Conservation (phyloP, 2,888 invertebrate genomes). For the Lepidochrysops patricia region DNA sequence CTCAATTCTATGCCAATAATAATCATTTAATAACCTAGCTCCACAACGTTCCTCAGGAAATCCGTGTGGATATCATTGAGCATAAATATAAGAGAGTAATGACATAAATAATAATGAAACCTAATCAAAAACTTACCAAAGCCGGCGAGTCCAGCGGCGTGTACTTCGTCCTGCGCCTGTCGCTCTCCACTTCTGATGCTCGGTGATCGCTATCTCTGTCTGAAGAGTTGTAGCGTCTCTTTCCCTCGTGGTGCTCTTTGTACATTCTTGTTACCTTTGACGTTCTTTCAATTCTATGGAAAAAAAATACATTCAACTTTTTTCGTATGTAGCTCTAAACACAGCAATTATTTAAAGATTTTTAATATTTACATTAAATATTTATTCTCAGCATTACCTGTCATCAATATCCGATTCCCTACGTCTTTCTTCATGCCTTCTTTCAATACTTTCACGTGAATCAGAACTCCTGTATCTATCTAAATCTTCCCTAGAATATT, state of each 20-base stretch:
- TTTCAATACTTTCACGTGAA: conserved; percentile 41
- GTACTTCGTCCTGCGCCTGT: conserved; percentile 45
- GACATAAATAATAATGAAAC: no score
- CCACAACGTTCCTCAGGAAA: no score
- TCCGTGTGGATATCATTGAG: no score
- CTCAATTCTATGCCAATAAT: no score
- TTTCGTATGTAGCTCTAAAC: no score
- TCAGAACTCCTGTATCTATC: conserved; percentile 42
- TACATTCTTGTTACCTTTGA: conserved; percentile 47
- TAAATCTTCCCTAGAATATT: conserved; percentile 45
- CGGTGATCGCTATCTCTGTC: conserved; percentile 66
- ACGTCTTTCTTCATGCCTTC: conserved; percentile 36
- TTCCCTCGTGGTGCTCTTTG: conserved; percentile 49
- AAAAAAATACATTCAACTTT: not conserved
- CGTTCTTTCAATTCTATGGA: conserved; percentile 42
- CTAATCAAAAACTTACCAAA: conserved; percentile 43
- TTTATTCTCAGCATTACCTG: conserved; percentile 32
- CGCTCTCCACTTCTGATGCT: conserved; percentile 53
- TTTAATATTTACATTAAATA: not conserved
- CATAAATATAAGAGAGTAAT: no score
- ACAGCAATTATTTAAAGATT: not conserved
- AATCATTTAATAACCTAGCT: no score
- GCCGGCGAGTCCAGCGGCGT: conserved; percentile 60
- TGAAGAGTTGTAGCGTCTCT: conserved; percentile 74
- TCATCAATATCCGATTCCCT: conserved; percentile 40